Base-by-base conservation (phyloP, 2,888 invertebrate species). In the Pandemis cinnamomeana region DNA sequence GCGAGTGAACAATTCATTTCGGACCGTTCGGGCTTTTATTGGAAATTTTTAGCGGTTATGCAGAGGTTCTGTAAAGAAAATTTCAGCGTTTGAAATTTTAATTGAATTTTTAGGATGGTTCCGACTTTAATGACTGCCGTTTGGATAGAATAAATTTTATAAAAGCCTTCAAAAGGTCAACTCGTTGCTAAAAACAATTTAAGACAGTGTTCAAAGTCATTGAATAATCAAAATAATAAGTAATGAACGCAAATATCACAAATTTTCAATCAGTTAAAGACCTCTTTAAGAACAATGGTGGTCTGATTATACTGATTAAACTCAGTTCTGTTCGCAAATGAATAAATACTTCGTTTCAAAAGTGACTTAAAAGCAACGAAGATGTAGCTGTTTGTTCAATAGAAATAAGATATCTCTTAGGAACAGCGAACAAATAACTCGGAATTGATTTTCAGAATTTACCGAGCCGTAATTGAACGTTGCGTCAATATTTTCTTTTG, bases 1-100 rank as follows among this genome's bases (percentile, higher is more conserved):
- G 41, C 55, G 71, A 75, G 20, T 62, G 71, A 63, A 71, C 71
- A 75, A 75, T 71, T 70, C 74, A 68, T 74, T 78, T 63, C 61
- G 61, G 69, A 75, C 48, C 51, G 72, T 20, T 20, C 11, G 27
- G 7, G 41, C 53, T 51, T 11, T 74, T 66, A 74, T 70, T 74
- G 73, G 66, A 66, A 36, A 7, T 60, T 74, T 74, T 70, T 70
- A 53, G 53, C 27, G 53, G 66, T 74, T 60, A 69, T 58, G 62
- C 63, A 58, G 44, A 44, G 62, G 62, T 10, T 62, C 15, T 44
- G 62, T 15, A n/a, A 44, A 42, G 20, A 62, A n/a, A 20, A 44
- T 62, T 58, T 15, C 15, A 62, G 62, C 15, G 8, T 44, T 62
- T 11, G 11, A 36, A 36, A 36, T 36, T 36, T 36, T 20, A 55